Evolutionary conservation across 92 coral and sea anemone genomes (phyloP).

Genomic region (Epizoanthus illoricatus): DNA sequence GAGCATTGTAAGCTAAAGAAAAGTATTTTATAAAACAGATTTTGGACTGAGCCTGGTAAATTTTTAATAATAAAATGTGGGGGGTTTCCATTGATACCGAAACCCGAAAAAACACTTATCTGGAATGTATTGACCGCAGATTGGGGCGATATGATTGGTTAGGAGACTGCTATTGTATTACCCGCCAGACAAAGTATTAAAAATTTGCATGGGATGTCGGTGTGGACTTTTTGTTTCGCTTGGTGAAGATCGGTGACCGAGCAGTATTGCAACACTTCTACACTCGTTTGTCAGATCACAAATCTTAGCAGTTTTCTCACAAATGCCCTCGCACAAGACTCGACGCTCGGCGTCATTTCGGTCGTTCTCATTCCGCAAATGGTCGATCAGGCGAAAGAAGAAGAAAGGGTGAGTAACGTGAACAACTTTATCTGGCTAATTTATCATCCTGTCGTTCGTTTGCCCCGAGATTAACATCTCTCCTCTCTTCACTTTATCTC

Average conservation of each 20-base stretch:
- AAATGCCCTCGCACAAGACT: slow-evolving; percentile 32
- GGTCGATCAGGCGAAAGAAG: slow-evolving; percentile 40
- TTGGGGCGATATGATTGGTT: slow-evolving; percentile 19
- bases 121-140: slow-evolving; percentile 21
- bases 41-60: neutral
- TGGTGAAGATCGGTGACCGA: slow-evolving; percentile 33
- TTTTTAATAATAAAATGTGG: neutral
- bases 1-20: neutral
- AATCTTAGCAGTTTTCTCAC: neutral
- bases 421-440: slow-evolving; percentile 3
- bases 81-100: slow-evolving; percentile 11
- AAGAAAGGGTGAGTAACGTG: slow-evolving; percentile 28
- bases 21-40: neutral
- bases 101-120: neutral
- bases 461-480: slow-evolving; percentile 17
- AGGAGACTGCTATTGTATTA: slow-evolving; percentile 12
- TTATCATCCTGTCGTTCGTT: slow-evolving; percentile 15
- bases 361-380: slow-evolving; percentile 27
- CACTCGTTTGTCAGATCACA: neutral
- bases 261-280: slow-evolving; percentile 22
- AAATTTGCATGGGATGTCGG: slow-evolving; percentile 38
- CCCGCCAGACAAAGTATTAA: slow-evolving; percentile 22
- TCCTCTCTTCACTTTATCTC: slow-evolving; percentile 31
- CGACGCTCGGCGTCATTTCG: slow-evolving; percentile 34
- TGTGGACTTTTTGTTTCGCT: slow-evolving; percentile 34